phyloP scores from a whole-genome alignment of 30 jellyfish, hydroid and myxozoan genomes.

The Phacellophora camtschatica region DNA sequence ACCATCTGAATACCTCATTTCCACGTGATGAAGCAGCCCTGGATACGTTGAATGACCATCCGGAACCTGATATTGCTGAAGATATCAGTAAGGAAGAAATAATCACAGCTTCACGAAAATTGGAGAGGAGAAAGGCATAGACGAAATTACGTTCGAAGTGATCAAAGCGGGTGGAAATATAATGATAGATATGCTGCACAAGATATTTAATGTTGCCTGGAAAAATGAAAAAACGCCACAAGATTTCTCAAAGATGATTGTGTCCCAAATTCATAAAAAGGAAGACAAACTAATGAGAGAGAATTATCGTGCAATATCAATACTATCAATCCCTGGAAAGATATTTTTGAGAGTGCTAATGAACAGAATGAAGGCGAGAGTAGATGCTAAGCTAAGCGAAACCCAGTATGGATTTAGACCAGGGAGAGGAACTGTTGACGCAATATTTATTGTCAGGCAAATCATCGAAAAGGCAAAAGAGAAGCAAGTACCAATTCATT shows the following conservation, averaged over 20 bases:
- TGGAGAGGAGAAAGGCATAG: slow-evolving; percentile 35
- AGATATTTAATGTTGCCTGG: slow-evolving; percentile 2
- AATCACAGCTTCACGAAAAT: not conserved
- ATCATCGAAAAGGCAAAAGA: slow-evolving; percentile 47
- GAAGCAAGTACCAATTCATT: slow-evolving; percentile 14
- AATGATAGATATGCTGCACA: slow-evolving; percentile 35
- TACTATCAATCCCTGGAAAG: slow-evolving; percentile 42
- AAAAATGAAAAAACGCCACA: not conserved
- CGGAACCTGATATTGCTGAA: not conserved
- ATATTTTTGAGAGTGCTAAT: slow-evolving; percentile 4
- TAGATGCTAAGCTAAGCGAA: not conserved
- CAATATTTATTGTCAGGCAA: slow-evolving; percentile 46
- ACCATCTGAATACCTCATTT: slow-evolving; percentile 12
- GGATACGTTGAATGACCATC: slow-evolving; percentile 2
- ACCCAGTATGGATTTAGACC: slow-evolving; percentile 44
- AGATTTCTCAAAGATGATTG: slow-evolving; percentile 33
- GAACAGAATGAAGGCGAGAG: slow-evolving; percentile 15
- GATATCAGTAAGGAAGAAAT: slow-evolving; percentile 1
- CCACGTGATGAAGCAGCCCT: slow-evolving; percentile 25
- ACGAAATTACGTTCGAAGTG: slow-evolving; percentile 30
- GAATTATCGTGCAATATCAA: slow-evolving; percentile 31
- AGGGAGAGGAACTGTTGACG: slow-evolving; percentile 52
- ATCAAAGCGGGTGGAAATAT: slow-evolving; percentile 37
- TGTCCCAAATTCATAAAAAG: slow-evolving; percentile 19
- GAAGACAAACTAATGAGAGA: slow-evolving; percentile 26